Conservation (phyloP, 2,113 vertebrate species). For the Thinocorus orbignyianus region DNA sequence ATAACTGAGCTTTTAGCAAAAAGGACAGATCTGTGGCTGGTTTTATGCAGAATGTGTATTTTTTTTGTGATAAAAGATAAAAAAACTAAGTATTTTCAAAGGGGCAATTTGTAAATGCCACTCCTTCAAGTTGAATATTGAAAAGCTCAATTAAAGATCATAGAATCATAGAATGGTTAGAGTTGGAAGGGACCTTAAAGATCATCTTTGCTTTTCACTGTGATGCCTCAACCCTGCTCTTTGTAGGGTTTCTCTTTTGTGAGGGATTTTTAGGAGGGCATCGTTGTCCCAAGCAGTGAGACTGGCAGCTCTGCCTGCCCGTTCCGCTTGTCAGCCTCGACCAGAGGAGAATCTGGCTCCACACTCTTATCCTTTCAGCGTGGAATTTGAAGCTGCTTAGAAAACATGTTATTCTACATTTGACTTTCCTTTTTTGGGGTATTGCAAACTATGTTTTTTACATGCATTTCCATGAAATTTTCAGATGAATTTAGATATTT, state of each 20-base stretch:
- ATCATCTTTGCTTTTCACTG: too few species aligned
- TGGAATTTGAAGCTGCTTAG: background rate
- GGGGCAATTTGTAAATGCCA: background rate
- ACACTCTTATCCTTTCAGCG: background rate
- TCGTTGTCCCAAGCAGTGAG: background rate
- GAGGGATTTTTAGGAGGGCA: background rate
- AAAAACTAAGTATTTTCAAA: background rate
- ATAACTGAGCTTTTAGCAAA: background rate
- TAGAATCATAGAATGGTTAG: too few species aligned
- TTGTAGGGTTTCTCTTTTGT: background rate
- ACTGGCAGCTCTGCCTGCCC: background rate
- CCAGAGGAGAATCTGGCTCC: background rate
- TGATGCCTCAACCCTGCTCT: background rate
- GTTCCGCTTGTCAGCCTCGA: background rate
- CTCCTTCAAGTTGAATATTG: background rate
- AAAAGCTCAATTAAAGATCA: background rate
- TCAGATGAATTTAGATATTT: background rate
- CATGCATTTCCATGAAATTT: constrained; percentile 1
- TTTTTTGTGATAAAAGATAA: background rate
- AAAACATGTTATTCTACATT: background rate
- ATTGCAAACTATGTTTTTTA: background rate
- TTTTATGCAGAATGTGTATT: background rate
- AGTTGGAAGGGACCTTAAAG: too few species aligned
- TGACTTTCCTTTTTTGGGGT: background rate
- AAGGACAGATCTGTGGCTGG: background rate